Evolutionary conservation across 2,888 invertebrate genomes (phyloP), one percentile per base, ranked within the genome.

Genomic region (Eupithecia pulchellata): DNA sequence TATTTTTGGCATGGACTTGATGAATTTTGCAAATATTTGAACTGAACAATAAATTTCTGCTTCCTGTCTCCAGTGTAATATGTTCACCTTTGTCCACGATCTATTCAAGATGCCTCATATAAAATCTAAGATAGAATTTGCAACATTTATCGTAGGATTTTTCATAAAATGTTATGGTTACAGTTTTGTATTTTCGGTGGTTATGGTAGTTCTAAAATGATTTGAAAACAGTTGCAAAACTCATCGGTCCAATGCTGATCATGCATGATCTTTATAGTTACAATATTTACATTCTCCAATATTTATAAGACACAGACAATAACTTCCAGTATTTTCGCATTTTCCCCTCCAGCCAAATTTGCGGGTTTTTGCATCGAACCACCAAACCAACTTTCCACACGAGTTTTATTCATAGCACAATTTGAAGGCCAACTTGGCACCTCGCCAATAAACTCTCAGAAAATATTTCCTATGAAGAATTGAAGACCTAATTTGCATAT

Each of bases 41-140:
- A n/a, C n/a, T n/a, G 2, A n/a, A n/a, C 42, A n/a, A 30, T 58
- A 58, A 58, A 58, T 58, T 29, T n/a, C 6, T 29, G 30, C 29
- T 29, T 29, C 8, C 17, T 58, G 27, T 25, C 25, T 58, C 29
- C n/a, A n/a, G n/a, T n/a, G 2, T 73, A 75, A 76, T 76, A 78
- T 75, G 74, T 78, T 74, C 52, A 73, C 69, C 73, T 70, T 73
- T 75, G 77, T 74, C 68, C 74, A 57, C 25, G 39, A 65, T 62
- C 71, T 75, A 76, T 80, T 80, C 79, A 81, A 76, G 75, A 78
- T 79, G 75, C 78, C 79, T 68, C 75, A 75, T 82, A 83, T 84
- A 83, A 84, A 84, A 85, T 85, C 85, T 82, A 81, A 83, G 82
- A 78, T 78, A 77, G 82, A 80, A 83, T 84, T 81, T 83, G 82